Evolutionary conservation across 2,888 invertebrate species (phyloP).

Genomic region (Hartigia nigra): DNA sequence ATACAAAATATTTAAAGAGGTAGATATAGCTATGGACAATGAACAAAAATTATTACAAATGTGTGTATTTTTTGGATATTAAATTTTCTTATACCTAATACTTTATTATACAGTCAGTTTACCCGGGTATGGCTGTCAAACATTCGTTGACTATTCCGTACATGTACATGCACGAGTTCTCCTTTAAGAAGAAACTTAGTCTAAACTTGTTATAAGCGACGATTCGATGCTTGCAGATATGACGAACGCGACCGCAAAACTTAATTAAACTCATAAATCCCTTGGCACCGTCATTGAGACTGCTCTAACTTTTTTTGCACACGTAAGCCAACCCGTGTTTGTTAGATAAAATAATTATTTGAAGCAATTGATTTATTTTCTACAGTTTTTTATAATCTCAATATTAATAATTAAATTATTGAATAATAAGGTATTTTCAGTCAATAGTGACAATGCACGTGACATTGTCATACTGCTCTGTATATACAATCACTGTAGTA

Average conservation of each 20-base stretch:
- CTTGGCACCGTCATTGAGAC: constrained; percentile 32
- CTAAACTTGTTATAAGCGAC: constrained; percentile 44
- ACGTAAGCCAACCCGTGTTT: neutral
- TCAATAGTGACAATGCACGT: neutral
- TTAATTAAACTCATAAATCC: constrained; percentile 64
- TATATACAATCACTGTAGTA: neutral
- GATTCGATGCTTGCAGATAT: constrained; percentile 53
- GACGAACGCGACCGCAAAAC: constrained; percentile 62
- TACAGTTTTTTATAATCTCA: neutral
- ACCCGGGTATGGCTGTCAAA: neutral
- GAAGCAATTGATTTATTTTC: neutral
- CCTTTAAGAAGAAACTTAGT: constrained; percentile 22
- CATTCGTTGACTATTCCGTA: neutral
- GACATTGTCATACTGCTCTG: neutral
- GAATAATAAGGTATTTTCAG: neutral
- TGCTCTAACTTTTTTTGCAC: neutral
- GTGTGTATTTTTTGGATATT: neutral
- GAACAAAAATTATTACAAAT: neutral
- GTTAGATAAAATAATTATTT: neutral
- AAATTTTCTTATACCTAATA: neutral
- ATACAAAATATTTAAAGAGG: neutral
- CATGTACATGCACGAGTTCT: neutral
- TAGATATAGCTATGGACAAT: neutral
- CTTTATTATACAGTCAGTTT: neutral
- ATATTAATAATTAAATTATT: neutral